These are phyloP conservation scores for Vidua chalybeata DNA, from an alignment of 2,113 vertebrate genomes.

Conservation along the genomic window DNA sequence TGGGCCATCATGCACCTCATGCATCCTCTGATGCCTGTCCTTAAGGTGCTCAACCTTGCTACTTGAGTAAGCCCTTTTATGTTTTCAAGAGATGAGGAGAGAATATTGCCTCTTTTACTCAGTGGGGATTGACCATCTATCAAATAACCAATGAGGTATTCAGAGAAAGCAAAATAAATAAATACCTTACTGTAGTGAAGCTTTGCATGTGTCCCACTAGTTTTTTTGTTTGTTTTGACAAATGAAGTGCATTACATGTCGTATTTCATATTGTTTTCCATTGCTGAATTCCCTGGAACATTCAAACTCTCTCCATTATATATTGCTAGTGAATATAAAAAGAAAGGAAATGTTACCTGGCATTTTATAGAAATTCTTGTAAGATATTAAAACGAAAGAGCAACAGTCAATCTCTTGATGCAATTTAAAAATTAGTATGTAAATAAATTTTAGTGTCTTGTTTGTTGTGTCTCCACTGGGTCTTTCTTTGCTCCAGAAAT, in stretches of 20 bases:
- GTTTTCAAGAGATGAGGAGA: not conserved
- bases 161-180: not conserved
- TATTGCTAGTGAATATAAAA: not conserved
- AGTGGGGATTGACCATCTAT: not conserved
- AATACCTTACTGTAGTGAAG: not conserved
- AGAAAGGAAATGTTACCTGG: not conserved
- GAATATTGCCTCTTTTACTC: not conserved
- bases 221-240: not conserved
- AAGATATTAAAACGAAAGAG: not conserved
- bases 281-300: slow-evolving; percentile 3
- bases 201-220: not conserved
- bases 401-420: not conserved
- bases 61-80: not conserved
- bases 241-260: not conserved
- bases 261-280: not conserved
- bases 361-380: not conserved
- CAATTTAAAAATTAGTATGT: not conserved
- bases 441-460: not conserved
- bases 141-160: not conserved
- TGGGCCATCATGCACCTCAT: not conserved
- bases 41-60: not conserved
- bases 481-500: not conserved
- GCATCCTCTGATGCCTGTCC: not conserved
- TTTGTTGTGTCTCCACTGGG: not conserved
- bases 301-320: not conserved